A percentile compares a stretch with the other conserved stretches of the same genome.
Evolutionary conservation across 2,113 vertebrate genomes (phyloP).

Genomic region (Hippocampus barbouri): DNA sequence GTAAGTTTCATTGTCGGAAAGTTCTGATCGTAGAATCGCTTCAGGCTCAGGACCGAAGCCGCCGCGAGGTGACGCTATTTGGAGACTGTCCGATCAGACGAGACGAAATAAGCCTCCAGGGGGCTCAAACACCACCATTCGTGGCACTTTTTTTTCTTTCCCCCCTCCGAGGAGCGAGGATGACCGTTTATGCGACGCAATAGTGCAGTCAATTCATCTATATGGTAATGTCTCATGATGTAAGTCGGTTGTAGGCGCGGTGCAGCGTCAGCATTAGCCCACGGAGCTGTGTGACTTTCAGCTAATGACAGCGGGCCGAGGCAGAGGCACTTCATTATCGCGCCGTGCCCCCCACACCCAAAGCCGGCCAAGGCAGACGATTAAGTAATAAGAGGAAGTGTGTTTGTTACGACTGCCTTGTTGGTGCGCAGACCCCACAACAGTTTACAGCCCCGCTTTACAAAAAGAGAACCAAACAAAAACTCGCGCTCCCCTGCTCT

Average conservation of each 20-base stretch:
- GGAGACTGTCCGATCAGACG: constrained; percentile 18
- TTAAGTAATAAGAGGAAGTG: constrained; percentile 21
- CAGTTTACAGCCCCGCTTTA: constrained; percentile 4
- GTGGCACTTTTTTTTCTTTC: constrained; percentile 6
- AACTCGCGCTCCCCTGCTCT: constrained; percentile 32
- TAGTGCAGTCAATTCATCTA: constrained; percentile 41
- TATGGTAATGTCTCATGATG: constrained; percentile 50
- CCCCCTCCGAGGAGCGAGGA: background rate
- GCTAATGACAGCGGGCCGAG: constrained; percentile 30
- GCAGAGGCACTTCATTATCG: constrained; percentile 38
- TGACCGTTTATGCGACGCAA: constrained; percentile 31
- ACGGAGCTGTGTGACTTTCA: constrained; percentile 50
- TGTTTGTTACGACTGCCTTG: constrained; percentile 23
- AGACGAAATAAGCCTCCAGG: constrained; percentile 19
- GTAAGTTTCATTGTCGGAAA: too few species aligned
- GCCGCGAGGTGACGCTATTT: background rate
- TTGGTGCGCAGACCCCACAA: constrained; percentile 8
- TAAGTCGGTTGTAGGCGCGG: constrained; percentile 18
- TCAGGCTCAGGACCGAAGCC: background rate
- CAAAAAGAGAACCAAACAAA: background rate
- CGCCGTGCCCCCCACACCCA: constrained; percentile 12
- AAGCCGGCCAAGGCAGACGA: constrained; percentile 16
- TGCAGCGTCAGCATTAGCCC: constrained; percentile 49
- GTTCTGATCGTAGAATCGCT: background rate
- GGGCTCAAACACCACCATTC: constrained; percentile 17